Conservation (phyloP, 2,797 vertebrate species). For the Selene dorsalis region DNA sequence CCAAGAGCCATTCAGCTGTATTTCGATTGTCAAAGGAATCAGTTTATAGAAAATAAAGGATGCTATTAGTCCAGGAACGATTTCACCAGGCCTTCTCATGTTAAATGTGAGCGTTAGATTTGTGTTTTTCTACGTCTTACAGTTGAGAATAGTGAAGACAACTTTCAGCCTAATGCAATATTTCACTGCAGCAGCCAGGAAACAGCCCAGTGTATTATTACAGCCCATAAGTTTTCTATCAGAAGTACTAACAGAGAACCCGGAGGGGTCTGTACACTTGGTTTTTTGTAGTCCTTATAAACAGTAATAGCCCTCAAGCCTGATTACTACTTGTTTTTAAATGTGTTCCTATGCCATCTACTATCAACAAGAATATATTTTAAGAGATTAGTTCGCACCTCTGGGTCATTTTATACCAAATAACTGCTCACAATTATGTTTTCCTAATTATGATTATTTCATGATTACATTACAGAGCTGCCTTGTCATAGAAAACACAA, state of each 20-base stretch:
- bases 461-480: slow-evolving; percentile 70
- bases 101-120: neutral
- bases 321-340: slow-evolving; percentile 59
- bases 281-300: slow-evolving; percentile 38
- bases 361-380: slow-evolving; percentile 63
- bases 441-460: slow-evolving; percentile 79
- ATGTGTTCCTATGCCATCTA: slow-evolving; percentile 35
- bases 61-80: neutral
- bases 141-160: slow-evolving; percentile 18
- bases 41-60: neutral
- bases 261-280: slow-evolving; percentile 26
- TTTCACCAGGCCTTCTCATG: neutral
- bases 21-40: neutral
- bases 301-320: slow-evolving; percentile 40
- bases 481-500: slow-evolving; percentile 43
- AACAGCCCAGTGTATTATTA: slow-evolving; percentile 19
- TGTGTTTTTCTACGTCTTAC: neutral
- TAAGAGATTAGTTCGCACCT: slow-evolving; percentile 66
- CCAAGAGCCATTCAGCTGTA: neutral
- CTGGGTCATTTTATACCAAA: slow-evolving; percentile 71
- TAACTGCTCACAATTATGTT: slow-evolving; percentile 75
- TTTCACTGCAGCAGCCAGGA: slow-evolving; percentile 32
- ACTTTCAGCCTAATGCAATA: slow-evolving; percentile 22
- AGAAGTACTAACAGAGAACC: slow-evolving; percentile 23
- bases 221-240: slow-evolving; percentile 22